Evolutionary conservation across 1,140 invertebrate species (phyloP), one percentile per base, ranked within the genome.

Genomic region (Tachypleus tridentatus): DNA sequence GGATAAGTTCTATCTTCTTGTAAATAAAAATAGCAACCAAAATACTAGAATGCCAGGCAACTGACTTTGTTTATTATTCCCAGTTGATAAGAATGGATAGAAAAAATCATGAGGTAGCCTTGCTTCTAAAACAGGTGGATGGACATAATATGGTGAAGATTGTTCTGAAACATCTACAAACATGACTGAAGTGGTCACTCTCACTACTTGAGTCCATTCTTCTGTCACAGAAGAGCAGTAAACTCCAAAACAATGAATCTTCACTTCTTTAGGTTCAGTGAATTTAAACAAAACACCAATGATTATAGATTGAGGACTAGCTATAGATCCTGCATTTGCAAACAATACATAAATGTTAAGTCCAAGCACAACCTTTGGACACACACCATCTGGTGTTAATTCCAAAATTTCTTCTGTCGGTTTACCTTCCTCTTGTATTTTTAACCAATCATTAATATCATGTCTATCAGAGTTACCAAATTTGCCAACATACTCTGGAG

Each of bases 101-200:
- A 86, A 87, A 72, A 87, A 87, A 72, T 87, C 84, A 62, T 81
- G 77, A 4, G 85, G 85, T 9, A 87, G 76, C 71, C 80, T 81
- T 50, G 85, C 77, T 65, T 84, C 80, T 61, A 85, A 78, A 56
- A 82, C 79, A 51, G 85, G 83, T 29, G 80, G 80, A 65, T 81
- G 79, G 48, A 81, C 81, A 70, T 82, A 82, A 60, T 79, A 76
- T 58, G 77, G 78, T 29, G 77, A 75, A 0, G 82, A 78, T 9
- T 79, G 76, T 48, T 73, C 74, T 0, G 83, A 83, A 7, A 81
- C 75, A 71, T 86, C 84, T 52, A 82, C 77, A 74, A 86, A 87
- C 48, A 74, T 77, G 0, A 84, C 82, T 11, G 79, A 80, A 47
- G 65, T 54, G 29, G 65, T 68, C 68, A 69, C 47, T 29, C 29